Base-by-base conservation (phyloP, 1,140 invertebrate genomes). In the Eumeta japonica region DNA sequence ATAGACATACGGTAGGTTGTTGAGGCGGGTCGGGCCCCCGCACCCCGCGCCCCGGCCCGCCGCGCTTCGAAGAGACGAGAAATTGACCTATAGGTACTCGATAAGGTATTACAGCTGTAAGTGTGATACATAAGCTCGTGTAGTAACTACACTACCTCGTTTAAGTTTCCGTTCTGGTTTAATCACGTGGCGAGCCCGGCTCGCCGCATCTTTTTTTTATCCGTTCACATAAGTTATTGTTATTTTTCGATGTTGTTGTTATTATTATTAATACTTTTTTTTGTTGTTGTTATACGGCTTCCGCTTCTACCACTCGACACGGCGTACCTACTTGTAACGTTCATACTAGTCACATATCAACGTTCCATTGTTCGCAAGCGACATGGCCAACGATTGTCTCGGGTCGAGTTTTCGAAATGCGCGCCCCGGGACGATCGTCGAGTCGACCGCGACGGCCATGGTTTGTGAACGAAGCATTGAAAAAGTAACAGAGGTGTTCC, bases 121-220 rank as follows among this genome's bases (percentile, higher is more conserved):
- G 57, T 70, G 58, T 72, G 60, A 61, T 43, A 51, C n/a, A n/a
- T n/a, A 59, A 49, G 45, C 38, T 53, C 52, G 63, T 73, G 65
- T 73, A 70, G 65, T 54, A 66, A 67, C 60, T 73, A 66, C 63
- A 66, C 59, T 70, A 70, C 62, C 65, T 71, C 66, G 53, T 66
- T 58, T 62, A 46, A 57, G 54, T 55, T 52, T 33, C 50, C 47
- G 46, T 46, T 60, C 55, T 52, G 35, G 41, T 58, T 54, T 55
- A 47, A 54, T 57, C 43, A 50, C 53, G 62, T 64, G 63, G 51
- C 53, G 62, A 66, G 63, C 62, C 38, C 57, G 65, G 64, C 67
- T 72, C 67, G 52, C 27, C 53, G 49, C 53, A 55, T 58, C 47
- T 43, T 59, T 67, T 53, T 58, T 55, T 64, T 62, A 50, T 62